A percentile compares a stretch with the other conserved stretches of the same genome.
Evolutionary conservation across 2,113 vertebrate genomes (phyloP).

Genomic region (Gallinago jamesoni): DNA sequence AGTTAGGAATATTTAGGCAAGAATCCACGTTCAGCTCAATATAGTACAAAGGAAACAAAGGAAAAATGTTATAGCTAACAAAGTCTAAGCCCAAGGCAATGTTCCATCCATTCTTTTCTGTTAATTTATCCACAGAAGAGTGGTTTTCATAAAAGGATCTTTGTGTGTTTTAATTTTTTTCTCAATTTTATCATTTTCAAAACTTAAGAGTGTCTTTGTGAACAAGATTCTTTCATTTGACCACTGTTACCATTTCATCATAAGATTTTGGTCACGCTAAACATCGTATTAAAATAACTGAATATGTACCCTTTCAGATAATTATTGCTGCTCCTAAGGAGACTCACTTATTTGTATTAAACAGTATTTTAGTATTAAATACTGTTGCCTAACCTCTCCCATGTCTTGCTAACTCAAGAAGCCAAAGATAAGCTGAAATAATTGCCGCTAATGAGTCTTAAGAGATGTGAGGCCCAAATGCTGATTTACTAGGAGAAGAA

Average conservation of each 20-base stretch:
- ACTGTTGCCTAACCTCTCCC: background rate
- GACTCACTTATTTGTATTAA: background rate
- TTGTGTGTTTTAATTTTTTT: background rate
- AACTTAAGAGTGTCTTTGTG: background rate
- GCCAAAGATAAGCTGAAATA: background rate
- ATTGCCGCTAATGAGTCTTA: background rate
- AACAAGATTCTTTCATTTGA: background rate
- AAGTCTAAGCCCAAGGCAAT: background rate
- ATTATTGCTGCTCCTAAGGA: background rate
- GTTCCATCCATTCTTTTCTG: background rate
- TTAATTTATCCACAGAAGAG: background rate
- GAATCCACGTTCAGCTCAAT: background rate
- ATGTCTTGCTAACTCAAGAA: background rate
- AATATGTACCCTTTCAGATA: background rate
- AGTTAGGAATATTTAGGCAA: background rate
- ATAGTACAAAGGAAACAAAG: background rate
- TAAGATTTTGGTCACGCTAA: background rate
- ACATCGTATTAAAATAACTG: background rate
- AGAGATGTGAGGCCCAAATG: background rate
- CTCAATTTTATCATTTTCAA: background rate
- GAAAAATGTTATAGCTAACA: background rate
- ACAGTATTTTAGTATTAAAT: background rate
- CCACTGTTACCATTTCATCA: background rate
- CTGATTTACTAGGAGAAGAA: background rate
- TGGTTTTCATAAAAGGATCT: background rate